phyloP scores from a whole-genome alignment of 2,113 vertebrate genomes.

The Girardinichthys multiradiatus region DNA sequence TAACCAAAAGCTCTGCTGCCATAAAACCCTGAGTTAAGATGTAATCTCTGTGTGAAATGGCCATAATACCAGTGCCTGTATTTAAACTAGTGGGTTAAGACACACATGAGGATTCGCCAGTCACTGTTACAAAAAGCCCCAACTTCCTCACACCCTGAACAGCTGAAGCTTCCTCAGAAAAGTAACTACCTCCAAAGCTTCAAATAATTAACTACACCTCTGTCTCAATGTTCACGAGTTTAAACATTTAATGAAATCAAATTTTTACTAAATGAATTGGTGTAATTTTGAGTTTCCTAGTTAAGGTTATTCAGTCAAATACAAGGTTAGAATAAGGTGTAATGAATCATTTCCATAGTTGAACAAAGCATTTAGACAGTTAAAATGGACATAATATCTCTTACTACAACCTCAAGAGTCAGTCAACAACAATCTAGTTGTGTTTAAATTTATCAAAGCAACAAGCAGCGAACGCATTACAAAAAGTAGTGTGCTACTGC shows the following conservation, averaged over 20 bases:
- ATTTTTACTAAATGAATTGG: neutral
- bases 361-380: neutral
- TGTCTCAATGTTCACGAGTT: neutral
- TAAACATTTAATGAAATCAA: neutral
- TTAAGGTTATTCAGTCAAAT: neutral
- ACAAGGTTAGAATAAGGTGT: neutral
- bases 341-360: neutral
- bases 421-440: neutral
- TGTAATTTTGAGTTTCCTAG: neutral
- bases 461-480: neutral
- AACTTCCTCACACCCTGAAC: slow-evolving; percentile 42
- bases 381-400: neutral
- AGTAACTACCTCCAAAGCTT: neutral
- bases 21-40: slow-evolving; percentile 61
- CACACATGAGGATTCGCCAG: slow-evolving; percentile 41
- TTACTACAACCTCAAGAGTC: neutral
- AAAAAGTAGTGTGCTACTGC: neutral
- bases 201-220: neutral
- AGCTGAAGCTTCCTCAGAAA: neutral
- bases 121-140: slow-evolving; percentile 28
- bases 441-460: neutral
- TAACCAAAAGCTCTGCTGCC: slow-evolving; percentile 60
- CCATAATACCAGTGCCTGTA: slow-evolving; percentile 56
- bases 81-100: slow-evolving; percentile 61
- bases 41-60: slow-evolving; percentile 60